Conservation (phyloP, 2,797 vertebrate species). For the Pangasius mekongensis region DNA sequence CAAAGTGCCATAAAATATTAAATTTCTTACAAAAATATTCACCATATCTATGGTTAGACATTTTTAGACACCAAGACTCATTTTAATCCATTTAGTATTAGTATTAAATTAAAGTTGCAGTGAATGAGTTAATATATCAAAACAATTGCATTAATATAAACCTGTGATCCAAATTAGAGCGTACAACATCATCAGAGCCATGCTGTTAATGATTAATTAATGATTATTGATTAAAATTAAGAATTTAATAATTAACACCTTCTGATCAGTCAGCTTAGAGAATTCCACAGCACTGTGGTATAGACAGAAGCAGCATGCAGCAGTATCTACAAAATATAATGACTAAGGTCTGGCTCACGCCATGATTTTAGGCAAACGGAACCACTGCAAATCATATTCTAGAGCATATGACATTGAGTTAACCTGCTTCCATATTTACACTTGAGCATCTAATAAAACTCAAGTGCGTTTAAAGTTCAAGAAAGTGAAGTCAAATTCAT, state of each 20-base stretch:
- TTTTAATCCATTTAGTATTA: background rate
- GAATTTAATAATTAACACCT: background rate
- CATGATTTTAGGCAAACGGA: background rate
- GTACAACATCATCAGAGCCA: background rate
- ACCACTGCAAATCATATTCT: background rate
- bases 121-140: background rate
- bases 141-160: background rate
- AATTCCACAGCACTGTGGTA: background rate
- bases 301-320: background rate
- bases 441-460: background rate
- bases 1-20: background rate
- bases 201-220: background rate
- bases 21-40: background rate
- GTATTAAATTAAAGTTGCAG: background rate
- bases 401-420: background rate
- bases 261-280: background rate
- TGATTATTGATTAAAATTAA: background rate
- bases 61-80: background rate
- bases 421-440: background rate
- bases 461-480: background rate
- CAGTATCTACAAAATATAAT: background rate
- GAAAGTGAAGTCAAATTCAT: background rate
- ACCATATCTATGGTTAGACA: background rate
- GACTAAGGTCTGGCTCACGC: background rate
- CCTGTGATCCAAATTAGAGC: background rate